Conservation (phyloP, 2,888 invertebrate genomes). For the Drosophila testacea region DNA sequence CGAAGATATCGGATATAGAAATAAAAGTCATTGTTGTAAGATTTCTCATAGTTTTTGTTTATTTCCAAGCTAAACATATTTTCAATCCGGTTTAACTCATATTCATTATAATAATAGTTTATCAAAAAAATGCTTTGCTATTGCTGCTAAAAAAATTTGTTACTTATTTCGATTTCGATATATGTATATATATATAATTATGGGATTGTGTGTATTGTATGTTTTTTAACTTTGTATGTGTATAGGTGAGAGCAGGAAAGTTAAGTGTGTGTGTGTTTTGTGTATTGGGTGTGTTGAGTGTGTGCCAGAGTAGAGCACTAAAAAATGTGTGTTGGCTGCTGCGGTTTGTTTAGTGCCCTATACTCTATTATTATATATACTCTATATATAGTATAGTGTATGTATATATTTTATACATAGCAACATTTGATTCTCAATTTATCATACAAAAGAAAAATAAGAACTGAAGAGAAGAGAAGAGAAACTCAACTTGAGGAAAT, state of each 20-base stretch:
- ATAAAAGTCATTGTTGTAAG: conserved; percentile 10
- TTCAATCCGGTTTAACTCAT: conserved; percentile 66
- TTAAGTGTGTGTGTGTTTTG: conserved; percentile 11
- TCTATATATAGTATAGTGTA: conserved; percentile 26
- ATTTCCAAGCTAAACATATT: conserved; percentile 73
- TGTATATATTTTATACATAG: conserved; percentile 36
- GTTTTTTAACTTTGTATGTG: not conserved
- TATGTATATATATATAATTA: conserved; percentile 33
- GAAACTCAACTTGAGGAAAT: conserved; percentile 4
- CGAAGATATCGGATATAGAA: not conserved
- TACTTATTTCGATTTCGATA: conserved; percentile 60
- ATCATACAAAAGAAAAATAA: conserved; percentile 28
- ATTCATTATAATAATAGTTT: conserved; percentile 69
- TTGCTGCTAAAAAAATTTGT: conserved; percentile 61
- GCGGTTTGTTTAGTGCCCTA: conserved; percentile 34
- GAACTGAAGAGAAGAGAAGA: not conserved
- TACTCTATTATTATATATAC: conserved; percentile 41
- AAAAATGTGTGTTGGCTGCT: conserved; percentile 38
- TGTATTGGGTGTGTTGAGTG: conserved; percentile 12
- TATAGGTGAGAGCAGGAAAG: conserved; percentile 24
- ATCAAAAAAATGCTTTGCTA: conserved; percentile 69
- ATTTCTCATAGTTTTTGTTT: conserved; percentile 30
- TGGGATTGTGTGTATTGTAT: conserved; percentile 28
- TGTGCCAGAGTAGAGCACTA: conserved; percentile 42
- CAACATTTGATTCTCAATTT: conserved; percentile 47